Evolutionary conservation across 1,140 invertebrate species (phyloP), one percentile per base, ranked within the genome.

Genomic region (Drosophila sucinea): DNA sequence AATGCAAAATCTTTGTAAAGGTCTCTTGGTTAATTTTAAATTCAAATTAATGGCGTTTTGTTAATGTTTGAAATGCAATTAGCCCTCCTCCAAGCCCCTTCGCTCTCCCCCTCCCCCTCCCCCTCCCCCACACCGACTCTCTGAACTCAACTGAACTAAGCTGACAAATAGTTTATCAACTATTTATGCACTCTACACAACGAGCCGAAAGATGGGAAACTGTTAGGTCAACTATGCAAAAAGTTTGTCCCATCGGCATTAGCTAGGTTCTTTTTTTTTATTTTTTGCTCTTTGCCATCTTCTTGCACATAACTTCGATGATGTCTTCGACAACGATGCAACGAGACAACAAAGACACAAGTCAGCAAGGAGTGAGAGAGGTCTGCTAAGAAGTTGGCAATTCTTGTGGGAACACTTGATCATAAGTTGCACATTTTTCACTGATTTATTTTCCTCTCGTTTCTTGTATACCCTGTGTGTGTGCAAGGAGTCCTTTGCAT

Each of bases 321-420:
- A 87, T 77, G 83, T 78, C 83, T 83, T 87, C 83, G 84, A 87
- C 83, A 67, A 87, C 83, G 51, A 60, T 47, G 63, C 60, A 67
- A 60, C 74, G 68, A 84, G 81, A 84, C 83, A 89, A 89, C 83
- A 87, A 87, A 87, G 84, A 51, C 23, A 60, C 70, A 63, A 80
- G 80, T 84, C 83, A 89, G 83, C 79, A 89, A 83, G 79, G 77
- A 68, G 67, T 47, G 44, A 30, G 47, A 11, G 44, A 29, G 40
- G 8, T 41, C 60, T 4, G 8, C 32, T 25, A 41, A 65, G 51
- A 89, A 87, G 80, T 87, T 87, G 78, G 84, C 80, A 89, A 87
- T 89, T 84, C 84, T 89, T 87, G 84, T 87, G 84, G 84, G 84
- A 87, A 84, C 84, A 87, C 84, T 87, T 89, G 84, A 89, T 87